Evolutionary conservation across 2,113 vertebrate genomes (phyloP), one percentile per base, ranked within the genome.

Genomic region (Pseudorhombus dupliciocellatus): DNA sequence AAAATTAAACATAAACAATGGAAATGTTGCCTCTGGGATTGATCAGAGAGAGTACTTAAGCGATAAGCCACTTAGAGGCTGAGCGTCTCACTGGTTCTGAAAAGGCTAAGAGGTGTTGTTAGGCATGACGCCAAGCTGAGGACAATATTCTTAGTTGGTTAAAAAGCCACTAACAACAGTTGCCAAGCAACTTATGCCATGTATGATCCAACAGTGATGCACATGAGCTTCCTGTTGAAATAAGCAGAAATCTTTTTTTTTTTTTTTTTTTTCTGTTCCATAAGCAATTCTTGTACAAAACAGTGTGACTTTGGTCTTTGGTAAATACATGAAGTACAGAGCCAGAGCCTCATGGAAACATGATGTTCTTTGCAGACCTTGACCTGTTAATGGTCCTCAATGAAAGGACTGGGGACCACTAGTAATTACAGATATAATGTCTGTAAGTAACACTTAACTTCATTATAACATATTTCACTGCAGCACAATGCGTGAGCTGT

Each of bases 31-130:
- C 34, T 70, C 22, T 11, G 20, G 46, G 56, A 55, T 64, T 72
- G 57, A 79, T 79, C 51, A 59, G 14, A 51, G 21, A 7, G 25
- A 83, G 56, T 63, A 31, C 44, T 70, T 62, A 48, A 48, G 69
- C 34, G 28, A 46, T 70, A 61, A 77, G 31, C 59, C 68, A 72
- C 62, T 48, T 5, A 58, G 46, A n/a, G 59, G 44, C 25, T 12
- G 5, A 60, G 71, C 12, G 7, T 54, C 8, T 16, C 48, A 24
- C n/a, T 34, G 51, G 57, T 75, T 75, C 62, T 25, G 28, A 15
- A 75, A 56, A 76, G 21, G 34, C 52, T 50, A 50, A 71, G 52
- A 51, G 34, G 5, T 30, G 60, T 52, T 62, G 63, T 66, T 37
- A 53, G 80, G 70, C 75, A n/a, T 11, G 40, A 61, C 0, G 55